Evolutionary conservation across 2,888 invertebrate genomes (phyloP), one percentile per base, ranked within the genome.

Genomic region (Malacosoma neustria): DNA sequence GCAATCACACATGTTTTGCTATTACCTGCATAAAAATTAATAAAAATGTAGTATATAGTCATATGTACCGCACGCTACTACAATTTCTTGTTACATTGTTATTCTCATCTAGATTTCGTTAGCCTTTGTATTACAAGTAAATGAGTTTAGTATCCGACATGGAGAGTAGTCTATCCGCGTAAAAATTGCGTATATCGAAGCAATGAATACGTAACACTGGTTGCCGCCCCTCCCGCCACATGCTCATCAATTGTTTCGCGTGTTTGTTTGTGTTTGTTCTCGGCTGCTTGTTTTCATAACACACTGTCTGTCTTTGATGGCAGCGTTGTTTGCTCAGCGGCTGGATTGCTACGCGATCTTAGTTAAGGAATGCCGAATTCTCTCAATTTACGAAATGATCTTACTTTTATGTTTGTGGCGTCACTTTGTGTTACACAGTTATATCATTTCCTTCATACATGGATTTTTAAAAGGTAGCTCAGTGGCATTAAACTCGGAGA

Each of bases 261-360:
- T 75, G 74, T 76, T 72, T 80, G 77, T 76, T 76, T 76, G 71
- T 77, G 74, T 81, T 80, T 81, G 72, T 72, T 76, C 69, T 65
- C 59, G 64, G 73, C 60, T 73, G 75, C 72, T 76, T 84, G 82
- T 84, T 84, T 81, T 84, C 80, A 80, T 82, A 82, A 80, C 80
- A 80, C 60, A 65, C 59, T 72, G 76, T 72, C 73, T 77, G 79
- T 77, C 75, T 82, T 80, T 80, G 81, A 79, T 73, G 74, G 71
- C 60, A 58, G 51, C 58, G 64, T 54, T 74, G 72, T 81, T 77
- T 77, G 69, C 57, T 48, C 56, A 64, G 71, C 70, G 74, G 72
- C 66, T 59, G 70, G 64, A 70, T 70, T 69, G 62, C 69, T 64
- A 52, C 57, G 52, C 55, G 61, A 68, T 65, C 61, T 62, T 56